These are phyloP conservation scores for Chloroceryle amazona DNA, from an alignment of 2,797 vertebrate genomes.

Conservation along the genomic window DNA sequence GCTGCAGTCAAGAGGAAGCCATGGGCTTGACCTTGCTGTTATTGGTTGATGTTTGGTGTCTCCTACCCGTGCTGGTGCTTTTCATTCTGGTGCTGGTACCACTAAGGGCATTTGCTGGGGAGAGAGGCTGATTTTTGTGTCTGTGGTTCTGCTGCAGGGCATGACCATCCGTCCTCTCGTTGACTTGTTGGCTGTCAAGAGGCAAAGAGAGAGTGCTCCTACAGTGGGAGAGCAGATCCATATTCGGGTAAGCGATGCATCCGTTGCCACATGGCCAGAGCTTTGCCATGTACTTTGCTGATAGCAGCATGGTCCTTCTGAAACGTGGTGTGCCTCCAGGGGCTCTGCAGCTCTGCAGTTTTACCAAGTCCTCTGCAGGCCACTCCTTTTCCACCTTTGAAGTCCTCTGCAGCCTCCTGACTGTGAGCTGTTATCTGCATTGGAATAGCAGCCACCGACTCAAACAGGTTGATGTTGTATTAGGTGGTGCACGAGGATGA, in stretches of 20 bases:
- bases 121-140: neutral
- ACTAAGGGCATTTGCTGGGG: accelerated
- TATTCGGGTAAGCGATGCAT: constrained; percentile 79
- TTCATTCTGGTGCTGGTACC: neutral
- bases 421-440: accelerated
- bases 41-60: neutral
- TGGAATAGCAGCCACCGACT: neutral
- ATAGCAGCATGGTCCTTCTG: neutral
- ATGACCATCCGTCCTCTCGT: constrained; percentile 89
- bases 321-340: neutral
- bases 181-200: constrained; percentile 88
- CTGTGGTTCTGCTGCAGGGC: constrained; percentile 71
- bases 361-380: neutral
- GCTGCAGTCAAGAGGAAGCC: neutral
- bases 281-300: neutral
- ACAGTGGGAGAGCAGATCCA: constrained; percentile 89
- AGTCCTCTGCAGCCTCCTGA: neutral
- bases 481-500: neutral
- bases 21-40: neutral
- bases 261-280: accelerated
- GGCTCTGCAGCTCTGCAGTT: neutral
- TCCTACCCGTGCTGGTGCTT: accelerated
- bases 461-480: neutral
- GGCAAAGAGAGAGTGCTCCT: constrained; percentile 84
- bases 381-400: neutral